phyloP scores from a whole-genome alignment of 2,113 vertebrate species.

The Acanthochromis polyacanthus region DNA sequence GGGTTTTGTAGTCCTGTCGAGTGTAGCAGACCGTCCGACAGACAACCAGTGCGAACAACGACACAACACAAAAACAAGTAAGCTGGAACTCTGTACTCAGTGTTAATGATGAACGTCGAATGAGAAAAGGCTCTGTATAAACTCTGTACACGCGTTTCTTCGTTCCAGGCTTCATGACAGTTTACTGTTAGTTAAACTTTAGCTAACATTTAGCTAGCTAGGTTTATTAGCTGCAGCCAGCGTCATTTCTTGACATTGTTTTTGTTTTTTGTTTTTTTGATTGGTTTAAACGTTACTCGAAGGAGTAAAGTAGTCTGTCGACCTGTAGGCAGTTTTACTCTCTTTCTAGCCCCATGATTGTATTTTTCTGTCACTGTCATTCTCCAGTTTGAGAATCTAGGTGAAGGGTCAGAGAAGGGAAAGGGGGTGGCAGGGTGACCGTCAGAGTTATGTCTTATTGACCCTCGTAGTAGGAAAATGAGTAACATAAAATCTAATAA shows the following conservation, averaged over 20 bases:
- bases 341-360: background rate
- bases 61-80: slow-evolving; percentile 47
- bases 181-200: background rate
- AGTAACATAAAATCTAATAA: no score
- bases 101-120: rapidly evolving
- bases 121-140: rapidly evolving
- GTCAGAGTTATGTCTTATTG: slow-evolving; percentile 16
- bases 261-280: background rate
- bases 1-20: slow-evolving; percentile 64
- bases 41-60: slow-evolving; percentile 26
- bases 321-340: background rate
- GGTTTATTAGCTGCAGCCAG: slow-evolving; percentile 26
- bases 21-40: slow-evolving; percentile 34
- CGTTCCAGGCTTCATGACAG: rapidly evolving
- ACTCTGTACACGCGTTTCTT: background rate
- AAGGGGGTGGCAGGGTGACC: slow-evolving; percentile 49
- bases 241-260: background rate
- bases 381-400: slow-evolving; percentile 64
- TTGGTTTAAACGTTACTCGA: background rate
- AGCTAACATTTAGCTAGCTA: slow-evolving; percentile 28
- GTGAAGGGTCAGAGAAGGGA: slow-evolving; percentile 81
- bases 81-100: background rate
- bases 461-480: background rate
- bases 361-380: slow-evolving; percentile 42
- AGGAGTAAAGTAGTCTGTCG: background rate